phyloP scores from a whole-genome alignment of 2,113 vertebrate genomes.

The Lasiurus cinereus region DNA sequence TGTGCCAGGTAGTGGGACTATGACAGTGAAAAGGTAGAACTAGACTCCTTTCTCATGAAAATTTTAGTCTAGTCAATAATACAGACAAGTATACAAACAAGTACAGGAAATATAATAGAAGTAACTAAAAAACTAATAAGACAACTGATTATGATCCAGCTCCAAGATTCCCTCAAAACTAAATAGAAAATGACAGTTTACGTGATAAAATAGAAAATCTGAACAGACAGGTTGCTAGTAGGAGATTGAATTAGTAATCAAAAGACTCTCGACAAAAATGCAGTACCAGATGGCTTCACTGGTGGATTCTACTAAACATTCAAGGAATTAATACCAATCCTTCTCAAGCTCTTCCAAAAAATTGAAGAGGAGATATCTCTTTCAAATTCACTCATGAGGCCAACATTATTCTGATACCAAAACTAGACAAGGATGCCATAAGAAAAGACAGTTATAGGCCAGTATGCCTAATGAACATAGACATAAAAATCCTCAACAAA shows the following conservation, averaged over 20 bases:
- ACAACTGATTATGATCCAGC: background rate
- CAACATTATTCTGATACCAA: background rate
- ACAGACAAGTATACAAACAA: background rate
- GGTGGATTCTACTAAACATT: background rate
- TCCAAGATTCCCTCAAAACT: background rate
- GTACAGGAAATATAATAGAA: background rate
- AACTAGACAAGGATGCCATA: background rate
- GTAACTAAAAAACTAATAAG: background rate
- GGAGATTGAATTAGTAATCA: background rate
- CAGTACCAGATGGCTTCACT: background rate
- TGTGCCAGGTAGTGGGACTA: background rate
- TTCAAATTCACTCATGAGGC: background rate
- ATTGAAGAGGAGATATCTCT: no score
- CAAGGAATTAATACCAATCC: background rate
- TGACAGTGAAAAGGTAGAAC: background rate
- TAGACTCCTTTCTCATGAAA: constrained; percentile 1
- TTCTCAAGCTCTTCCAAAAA: background rate
- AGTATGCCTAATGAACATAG: background rate
- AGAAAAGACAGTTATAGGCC: background rate
- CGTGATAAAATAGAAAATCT: background rate
- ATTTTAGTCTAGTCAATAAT: background rate
- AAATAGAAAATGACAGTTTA: constrained; percentile 22
- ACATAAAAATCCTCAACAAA: background rate
- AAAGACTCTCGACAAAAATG: background rate
- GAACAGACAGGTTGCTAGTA: background rate